A percentile compares a stretch with the other conserved stretches of the same genome.
Evolutionary conservation across 2,888 invertebrate species (phyloP).

Genomic region (Drosophila longiperda): DNA sequence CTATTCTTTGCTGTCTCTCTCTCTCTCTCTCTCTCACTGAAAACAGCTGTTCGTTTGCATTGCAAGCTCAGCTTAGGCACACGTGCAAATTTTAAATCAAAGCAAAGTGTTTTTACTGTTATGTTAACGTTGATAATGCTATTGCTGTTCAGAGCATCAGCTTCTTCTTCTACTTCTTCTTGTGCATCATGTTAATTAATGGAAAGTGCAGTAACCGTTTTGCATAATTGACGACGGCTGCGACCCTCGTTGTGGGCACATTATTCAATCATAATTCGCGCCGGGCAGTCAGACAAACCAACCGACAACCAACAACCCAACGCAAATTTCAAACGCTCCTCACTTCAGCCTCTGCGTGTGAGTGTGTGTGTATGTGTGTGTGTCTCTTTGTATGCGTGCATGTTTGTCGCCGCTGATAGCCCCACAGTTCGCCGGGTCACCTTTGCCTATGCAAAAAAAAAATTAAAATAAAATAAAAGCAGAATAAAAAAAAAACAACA

Average conservation of each 20-base stretch:
- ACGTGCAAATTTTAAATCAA: constrained; percentile 52
- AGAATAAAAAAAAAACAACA: constrained; percentile 33
- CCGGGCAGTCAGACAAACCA: constrained; percentile 54
- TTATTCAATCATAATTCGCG: constrained; percentile 81
- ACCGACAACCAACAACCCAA: constrained; percentile 39
- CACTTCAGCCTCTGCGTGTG: constrained; percentile 24
- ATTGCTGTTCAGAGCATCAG: constrained; percentile 8
- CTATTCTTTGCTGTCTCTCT: constrained; percentile 10
- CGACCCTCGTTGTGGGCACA: constrained; percentile 66
- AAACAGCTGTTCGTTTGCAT: constrained; percentile 50
- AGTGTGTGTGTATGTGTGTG: constrained; percentile 14
- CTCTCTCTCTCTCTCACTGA: background rate
- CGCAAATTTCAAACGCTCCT: constrained; percentile 60
- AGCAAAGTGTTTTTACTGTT: constrained; percentile 30
- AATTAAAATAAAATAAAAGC: constrained; percentile 26
- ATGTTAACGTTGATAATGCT: constrained; percentile 11
- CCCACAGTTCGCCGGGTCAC: constrained; percentile 77
- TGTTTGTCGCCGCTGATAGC: constrained; percentile 76
- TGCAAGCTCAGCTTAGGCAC: constrained; percentile 53
- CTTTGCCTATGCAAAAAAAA: constrained; percentile 77
- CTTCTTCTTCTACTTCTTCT: constrained; percentile 17
- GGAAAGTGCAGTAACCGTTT: constrained; percentile 81
- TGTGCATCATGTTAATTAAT: constrained; percentile 67
- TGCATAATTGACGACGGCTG: constrained; percentile 67
- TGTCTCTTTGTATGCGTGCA: constrained; percentile 58